phyloP scores from a whole-genome alignment of 2,113 vertebrate species.

The Xenus cinereus region DNA sequence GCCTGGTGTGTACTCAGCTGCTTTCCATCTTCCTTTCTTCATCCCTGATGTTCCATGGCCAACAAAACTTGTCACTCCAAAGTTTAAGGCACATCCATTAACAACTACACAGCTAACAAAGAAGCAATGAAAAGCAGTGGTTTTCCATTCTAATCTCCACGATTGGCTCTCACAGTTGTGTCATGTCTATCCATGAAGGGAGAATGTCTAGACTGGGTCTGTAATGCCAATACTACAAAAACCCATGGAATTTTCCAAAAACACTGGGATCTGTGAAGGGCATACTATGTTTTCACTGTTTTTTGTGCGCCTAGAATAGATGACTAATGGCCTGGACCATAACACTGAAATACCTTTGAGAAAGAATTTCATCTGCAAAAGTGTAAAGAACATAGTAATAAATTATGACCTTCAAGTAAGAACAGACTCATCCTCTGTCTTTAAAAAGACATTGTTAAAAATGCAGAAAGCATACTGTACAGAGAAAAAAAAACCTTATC shows the following conservation, averaged over 20 bases:
- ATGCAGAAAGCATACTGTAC: background rate
- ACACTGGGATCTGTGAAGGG: background rate
- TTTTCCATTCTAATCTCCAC: background rate
- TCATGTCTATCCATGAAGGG: background rate
- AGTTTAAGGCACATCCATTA: background rate
- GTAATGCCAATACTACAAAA: background rate
- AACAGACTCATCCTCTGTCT: background rate
- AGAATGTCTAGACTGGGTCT: background rate
- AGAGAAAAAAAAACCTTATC: background rate
- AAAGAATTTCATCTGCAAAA: background rate
- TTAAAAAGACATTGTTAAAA: background rate
- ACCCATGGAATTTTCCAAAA: constrained; percentile 14
- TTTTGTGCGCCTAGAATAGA: background rate
- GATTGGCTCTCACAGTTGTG: background rate
- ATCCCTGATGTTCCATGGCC: background rate
- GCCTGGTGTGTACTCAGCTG: background rate
- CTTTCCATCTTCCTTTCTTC: background rate
- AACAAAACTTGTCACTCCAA: background rate
- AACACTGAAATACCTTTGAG: background rate
- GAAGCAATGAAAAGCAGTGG: background rate
- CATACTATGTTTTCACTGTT: background rate
- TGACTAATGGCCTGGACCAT: background rate
- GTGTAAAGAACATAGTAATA: background rate
- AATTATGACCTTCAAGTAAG: background rate
- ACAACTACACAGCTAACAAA: background rate